These are phyloP conservation scores for Copidosoma floridanum DNA, from an alignment of 1,140 invertebrate species.

Conservation along the genomic window DNA sequence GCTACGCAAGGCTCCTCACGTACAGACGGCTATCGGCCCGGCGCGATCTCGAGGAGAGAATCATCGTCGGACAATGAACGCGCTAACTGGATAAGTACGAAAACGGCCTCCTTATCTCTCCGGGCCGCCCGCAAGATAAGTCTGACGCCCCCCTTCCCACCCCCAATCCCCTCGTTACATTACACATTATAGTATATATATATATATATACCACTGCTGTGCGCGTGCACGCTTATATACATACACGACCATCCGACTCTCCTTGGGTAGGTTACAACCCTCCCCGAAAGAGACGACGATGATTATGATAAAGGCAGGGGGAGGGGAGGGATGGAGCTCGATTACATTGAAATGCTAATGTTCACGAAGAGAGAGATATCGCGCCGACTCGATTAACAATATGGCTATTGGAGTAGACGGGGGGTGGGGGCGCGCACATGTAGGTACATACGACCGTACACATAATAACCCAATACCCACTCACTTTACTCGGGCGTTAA, in stretches of 20 bases:
- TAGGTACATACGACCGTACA: too few species aligned
- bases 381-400: constrained; percentile 18
- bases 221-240: constrained; percentile 13
- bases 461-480: too few species aligned
- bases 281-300: background rate
- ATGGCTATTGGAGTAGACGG: background rate
- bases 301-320: background rate
- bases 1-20: background rate
- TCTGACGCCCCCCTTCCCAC: background rate
- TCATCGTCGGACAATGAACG: constrained; percentile 21
- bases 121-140: constrained; percentile 14
- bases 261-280: background rate
- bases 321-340: background rate
- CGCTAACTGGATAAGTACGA: constrained; percentile 27
- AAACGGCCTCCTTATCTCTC: constrained; percentile 24
- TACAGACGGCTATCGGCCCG: background rate
- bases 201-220: background rate
- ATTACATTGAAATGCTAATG: constrained; percentile 27
- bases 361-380: background rate
- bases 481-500: too few species aligned
- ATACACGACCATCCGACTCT: too few species aligned
- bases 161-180: background rate
- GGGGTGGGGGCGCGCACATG: background rate
- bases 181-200: background rate
- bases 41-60: background rate